Conservation (phyloP, 2,888 invertebrate species). For the Stegana nigrithorax region DNA sequence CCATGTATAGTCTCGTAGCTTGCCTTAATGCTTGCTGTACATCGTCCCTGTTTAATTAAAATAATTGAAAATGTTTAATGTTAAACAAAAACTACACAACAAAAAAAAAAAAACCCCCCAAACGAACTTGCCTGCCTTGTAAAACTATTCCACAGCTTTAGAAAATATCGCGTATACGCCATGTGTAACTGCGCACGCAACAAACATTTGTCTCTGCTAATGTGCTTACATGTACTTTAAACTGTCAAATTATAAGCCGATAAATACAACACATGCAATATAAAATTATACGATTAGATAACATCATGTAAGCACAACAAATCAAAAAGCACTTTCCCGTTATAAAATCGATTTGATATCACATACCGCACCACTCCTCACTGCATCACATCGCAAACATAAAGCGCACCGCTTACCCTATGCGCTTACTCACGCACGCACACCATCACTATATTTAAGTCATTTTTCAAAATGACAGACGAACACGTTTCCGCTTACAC, state of each 20-base stretch:
- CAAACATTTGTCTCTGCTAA: too few species aligned
- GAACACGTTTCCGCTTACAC: background rate
- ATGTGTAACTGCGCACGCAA: too few species aligned
- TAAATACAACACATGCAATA: too few species aligned
- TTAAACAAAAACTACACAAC: too few species aligned
- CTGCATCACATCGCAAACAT: background rate
- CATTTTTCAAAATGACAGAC: background rate
- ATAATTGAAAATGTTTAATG: too few species aligned
- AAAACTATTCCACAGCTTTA: too few species aligned
- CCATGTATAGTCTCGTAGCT: conserved; percentile 91
- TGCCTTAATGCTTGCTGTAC: conserved; percentile 93
- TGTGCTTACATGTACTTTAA: too few species aligned
- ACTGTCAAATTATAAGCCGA: too few species aligned
- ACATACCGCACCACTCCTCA: background rate
- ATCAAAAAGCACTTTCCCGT: background rate
- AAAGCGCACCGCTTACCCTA: background rate
- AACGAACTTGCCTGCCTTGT: too few species aligned
- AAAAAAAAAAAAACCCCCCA: too few species aligned
- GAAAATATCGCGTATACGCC: too few species aligned
- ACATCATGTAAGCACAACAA: background rate
- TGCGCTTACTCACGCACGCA: background rate
- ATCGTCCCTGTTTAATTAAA: conserved; percentile 91
- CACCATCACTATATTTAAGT: background rate
- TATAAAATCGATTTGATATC: background rate
- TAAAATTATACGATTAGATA: too few species aligned